Conservation (phyloP, 1,140 invertebrate genomes). For the Sycobia sp. region DNA sequence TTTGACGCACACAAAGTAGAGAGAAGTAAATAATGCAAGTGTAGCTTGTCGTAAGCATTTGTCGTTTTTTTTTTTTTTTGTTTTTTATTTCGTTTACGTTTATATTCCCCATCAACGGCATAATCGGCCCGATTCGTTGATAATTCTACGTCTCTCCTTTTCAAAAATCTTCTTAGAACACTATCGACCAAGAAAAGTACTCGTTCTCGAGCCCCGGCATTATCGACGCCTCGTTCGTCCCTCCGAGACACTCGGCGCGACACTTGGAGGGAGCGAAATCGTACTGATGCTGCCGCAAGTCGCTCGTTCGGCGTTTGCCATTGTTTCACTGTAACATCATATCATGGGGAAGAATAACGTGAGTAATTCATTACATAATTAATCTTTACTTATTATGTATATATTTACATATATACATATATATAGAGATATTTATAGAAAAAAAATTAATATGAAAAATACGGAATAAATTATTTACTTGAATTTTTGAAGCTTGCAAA, state of each 20-base stretch:
- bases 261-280: slow-evolving; percentile 40
- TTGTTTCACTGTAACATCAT: slow-evolving; percentile 54
- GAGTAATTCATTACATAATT: background rate
- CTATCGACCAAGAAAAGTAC: background rate
- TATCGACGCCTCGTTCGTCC: background rate
- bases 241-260: slow-evolving; percentile 9
- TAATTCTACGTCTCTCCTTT: no score
- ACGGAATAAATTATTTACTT: background rate
- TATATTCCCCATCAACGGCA: no score
- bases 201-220: slow-evolving; percentile 14
- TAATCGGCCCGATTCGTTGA: no score
- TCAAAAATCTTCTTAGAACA: background rate
- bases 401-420: no score
- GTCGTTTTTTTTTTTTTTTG: no score
- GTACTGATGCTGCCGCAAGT: background rate
- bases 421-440: background rate
- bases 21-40: no score
- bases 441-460: background rate
- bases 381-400: background rate
- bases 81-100: no score
- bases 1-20: no score
- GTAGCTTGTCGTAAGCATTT: no score
- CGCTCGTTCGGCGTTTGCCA: slow-evolving; percentile 29
- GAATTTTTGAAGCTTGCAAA: slow-evolving; percentile 11
- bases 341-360: background rate